Conservation (phyloP, 2,888 invertebrate species). For the Torymus tubicola region DNA sequence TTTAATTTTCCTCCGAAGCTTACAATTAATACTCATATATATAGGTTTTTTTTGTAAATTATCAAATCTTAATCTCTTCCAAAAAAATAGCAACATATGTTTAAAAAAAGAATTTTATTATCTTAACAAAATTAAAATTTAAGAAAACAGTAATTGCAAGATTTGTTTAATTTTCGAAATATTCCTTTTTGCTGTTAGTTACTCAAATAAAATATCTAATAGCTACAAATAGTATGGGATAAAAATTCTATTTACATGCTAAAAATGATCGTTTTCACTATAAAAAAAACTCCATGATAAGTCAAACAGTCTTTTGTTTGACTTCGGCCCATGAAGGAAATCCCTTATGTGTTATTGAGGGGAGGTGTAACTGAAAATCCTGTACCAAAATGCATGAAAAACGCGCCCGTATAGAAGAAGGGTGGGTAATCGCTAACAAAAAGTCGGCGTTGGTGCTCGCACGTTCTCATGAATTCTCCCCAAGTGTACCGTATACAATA, state of each 20-base stretch:
- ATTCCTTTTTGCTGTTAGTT: background rate
- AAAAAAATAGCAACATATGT: too few species aligned
- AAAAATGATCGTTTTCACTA: slow-evolving; percentile 10
- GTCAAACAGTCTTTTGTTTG: too few species aligned
- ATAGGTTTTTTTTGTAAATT: too few species aligned
- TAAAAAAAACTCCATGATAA: slow-evolving; percentile 4
- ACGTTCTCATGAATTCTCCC: slow-evolving; percentile 16
- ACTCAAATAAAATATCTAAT: too few species aligned
- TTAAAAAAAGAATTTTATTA: too few species aligned
- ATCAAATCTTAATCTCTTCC: too few species aligned
- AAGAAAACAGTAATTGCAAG: too few species aligned
- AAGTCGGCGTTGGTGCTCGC: slow-evolving; percentile 7
- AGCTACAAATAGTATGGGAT: background rate
- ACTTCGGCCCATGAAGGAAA: background rate
- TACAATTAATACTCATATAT: too few species aligned
- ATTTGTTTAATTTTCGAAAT: too few species aligned
- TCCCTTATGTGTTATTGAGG: slow-evolving; percentile 2
- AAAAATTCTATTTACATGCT: slow-evolving; percentile 3
- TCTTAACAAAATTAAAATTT: too few species aligned
- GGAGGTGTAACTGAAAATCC: slow-evolving; percentile 36
- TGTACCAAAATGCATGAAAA: slow-evolving; percentile 9
- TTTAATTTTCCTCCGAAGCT: too few species aligned
- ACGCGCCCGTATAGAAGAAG: slow-evolving; percentile 10
- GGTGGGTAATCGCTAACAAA: slow-evolving; percentile 2
- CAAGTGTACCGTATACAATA: too few species aligned